Conservation (phyloP, 1,140 invertebrate genomes). For the Pseudomyrmex dendroicus region DNA sequence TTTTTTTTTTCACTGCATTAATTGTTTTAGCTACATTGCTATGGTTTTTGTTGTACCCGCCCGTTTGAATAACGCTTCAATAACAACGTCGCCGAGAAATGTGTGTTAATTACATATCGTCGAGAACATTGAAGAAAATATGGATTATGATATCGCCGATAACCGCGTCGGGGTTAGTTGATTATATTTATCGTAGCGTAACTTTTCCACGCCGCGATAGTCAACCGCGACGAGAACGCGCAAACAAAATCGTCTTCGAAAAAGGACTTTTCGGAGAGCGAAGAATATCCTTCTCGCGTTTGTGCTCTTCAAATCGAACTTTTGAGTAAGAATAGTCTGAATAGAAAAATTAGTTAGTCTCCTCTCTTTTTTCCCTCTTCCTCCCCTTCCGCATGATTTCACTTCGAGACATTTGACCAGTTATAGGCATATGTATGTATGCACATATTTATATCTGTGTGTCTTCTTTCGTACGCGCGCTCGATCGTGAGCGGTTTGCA, state of each 20-base stretch:
- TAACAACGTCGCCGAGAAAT: slow-evolving; percentile 2
- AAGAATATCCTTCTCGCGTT: not conserved
- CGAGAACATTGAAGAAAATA: not conserved
- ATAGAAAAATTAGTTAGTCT: too few species aligned
- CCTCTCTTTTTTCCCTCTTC: too few species aligned
- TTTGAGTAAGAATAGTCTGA: too few species aligned
- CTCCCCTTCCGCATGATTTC: too few species aligned
- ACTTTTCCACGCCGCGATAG: slow-evolving; percentile 18
- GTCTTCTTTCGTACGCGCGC: not conserved
- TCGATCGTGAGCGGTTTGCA: slow-evolving; percentile 7
- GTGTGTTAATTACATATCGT: slow-evolving; percentile 19
- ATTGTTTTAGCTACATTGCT: not conserved
- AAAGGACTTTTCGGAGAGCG: not conserved
- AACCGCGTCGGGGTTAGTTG: not conserved
- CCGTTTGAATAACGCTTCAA: not conserved
- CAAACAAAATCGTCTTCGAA: not conserved
- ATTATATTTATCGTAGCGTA: slow-evolving; percentile 19
- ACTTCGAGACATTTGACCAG: too few species aligned
- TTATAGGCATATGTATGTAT: too few species aligned
- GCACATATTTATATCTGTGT: not conserved
- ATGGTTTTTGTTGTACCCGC: not conserved
- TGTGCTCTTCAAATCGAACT: slow-evolving; percentile 2
- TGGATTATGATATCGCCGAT: slow-evolving; percentile 5
- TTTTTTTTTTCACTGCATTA: slow-evolving; percentile 14
- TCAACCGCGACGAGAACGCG: not conserved